Evolutionary conservation across 2,888 invertebrate species (phyloP), one percentile per base, ranked within the genome.

Genomic region (Oligia fasciuncula): DNA sequence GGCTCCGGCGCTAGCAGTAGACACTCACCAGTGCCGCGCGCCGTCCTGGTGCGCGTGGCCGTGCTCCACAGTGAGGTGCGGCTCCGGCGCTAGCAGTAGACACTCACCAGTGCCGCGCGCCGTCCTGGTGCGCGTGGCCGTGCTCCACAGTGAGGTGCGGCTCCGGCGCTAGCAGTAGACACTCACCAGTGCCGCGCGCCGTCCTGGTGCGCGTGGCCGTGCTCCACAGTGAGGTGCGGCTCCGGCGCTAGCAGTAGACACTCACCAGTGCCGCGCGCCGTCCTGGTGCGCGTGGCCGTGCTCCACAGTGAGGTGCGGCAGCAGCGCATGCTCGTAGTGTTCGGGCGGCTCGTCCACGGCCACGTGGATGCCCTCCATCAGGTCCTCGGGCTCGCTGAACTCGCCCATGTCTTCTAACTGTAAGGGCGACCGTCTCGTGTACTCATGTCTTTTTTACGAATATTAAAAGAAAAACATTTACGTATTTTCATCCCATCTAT

Each of bases 331-430:
- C 78, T 94, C 95, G 92, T 94, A 95, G 72, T 93, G 95, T 68
- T 94, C 93, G 1, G 73, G 49, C 0, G 79, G 62, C 9, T 78
- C 82, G 5, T 97, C 97, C 86, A 98, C 98, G 23, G 98, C 98
- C 87, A 98, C 98, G 88, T 98, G 97, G 89, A 98, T 98, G 70
- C 98, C 98, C 90, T 98, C 98, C 97, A 98, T 98, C 94, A 98
- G 97, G 94, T 98, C 98, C 93, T 98, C 98, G 0, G 98, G 98
- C 90, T 98, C 98, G 87, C 98, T 98, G 93, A 98, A 98, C 93
- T 98, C 98, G 84, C 97, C 97, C 91, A 98, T 97, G 83, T 97
- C 97, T 69, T 97, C 97, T 84, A 97, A 87, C 84, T 88, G 84
- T 11, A 85, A 73, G 17, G 66, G n/a, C 3, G 46, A 62, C 67